A percentile compares a stretch with the other conserved stretches of the same genome.
phyloP scores from a whole-genome alignment of 2,888 invertebrate species.

The Trachelus tabidus region DNA sequence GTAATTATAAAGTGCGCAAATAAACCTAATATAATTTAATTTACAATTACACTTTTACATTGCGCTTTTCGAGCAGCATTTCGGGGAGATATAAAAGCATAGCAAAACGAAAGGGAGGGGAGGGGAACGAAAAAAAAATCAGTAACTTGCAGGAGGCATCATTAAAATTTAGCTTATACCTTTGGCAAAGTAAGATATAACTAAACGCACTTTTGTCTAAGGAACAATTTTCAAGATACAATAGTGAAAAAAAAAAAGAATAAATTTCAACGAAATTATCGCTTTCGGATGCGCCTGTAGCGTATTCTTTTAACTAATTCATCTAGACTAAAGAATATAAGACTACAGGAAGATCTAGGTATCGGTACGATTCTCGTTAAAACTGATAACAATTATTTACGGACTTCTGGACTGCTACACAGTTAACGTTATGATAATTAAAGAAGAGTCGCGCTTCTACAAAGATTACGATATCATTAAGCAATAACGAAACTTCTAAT shows the following conservation, averaged over 20 bases:
- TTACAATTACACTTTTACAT: not conserved
- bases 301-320: not conserved
- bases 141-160: not conserved
- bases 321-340: not conserved
- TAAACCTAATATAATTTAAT: not conserved
- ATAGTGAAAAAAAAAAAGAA: not conserved
- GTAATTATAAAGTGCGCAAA: not conserved
- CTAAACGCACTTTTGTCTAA: not conserved
- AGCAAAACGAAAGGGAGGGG: not conserved
- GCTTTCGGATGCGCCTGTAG: not conserved
- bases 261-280: not conserved
- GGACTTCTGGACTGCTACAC: not conserved
- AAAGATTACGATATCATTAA: slow-evolving; percentile 3
- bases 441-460: slow-evolving; percentile 6
- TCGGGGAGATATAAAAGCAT: not conserved
- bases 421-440: not conserved
- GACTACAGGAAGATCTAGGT: not conserved
- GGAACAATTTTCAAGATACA: not conserved
- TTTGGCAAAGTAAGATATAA: not conserved
- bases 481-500: slow-evolving; percentile 6
- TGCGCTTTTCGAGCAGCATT: not conserved
- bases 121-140: not conserved
- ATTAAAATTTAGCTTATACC: not conserved
- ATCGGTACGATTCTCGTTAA: not conserved
- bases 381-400: not conserved